phyloP scores from a whole-genome alignment of 2,113 vertebrate species.

The Entelurus aequoreus region DNA sequence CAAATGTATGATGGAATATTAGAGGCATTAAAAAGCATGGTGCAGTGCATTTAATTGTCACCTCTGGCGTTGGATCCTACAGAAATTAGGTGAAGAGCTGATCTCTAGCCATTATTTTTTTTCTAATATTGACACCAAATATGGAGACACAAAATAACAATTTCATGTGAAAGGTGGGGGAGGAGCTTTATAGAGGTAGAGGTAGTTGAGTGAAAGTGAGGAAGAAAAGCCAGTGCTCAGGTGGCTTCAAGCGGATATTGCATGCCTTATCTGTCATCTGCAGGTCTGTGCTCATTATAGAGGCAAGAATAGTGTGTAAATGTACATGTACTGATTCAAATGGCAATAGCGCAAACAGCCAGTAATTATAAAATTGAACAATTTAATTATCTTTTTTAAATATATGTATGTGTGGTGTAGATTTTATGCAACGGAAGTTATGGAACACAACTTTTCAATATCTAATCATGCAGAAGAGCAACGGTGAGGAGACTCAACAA shows the following conservation, averaged over 20 bases:
- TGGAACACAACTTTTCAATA: background rate
- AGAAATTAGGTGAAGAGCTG: constrained; percentile 1
- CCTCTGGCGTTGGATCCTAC: constrained; percentile 3
- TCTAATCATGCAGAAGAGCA: background rate
- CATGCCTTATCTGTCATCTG: constrained; percentile 69
- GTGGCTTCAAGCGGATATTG: constrained; percentile 57
- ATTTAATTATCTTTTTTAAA: background rate
- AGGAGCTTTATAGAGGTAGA: constrained; percentile 14
- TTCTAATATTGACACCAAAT: constrained; percentile 23
- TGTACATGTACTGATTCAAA: constrained; percentile 20
- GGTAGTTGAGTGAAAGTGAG: constrained; percentile 22
- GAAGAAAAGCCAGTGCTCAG: constrained; percentile 44
- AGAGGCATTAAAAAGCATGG: constrained; percentile 13
- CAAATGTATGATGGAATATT: constrained; percentile 9
- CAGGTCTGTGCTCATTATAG: constrained; percentile 69
- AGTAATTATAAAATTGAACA: constrained; percentile 19
- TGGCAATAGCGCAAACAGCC: constrained; percentile 6
- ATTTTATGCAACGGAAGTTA: background rate
- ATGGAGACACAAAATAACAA: constrained; percentile 22
- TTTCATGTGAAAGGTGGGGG: constrained; percentile 31
- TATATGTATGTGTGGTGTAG: background rate
- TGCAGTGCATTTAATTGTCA: constrained; percentile 17
- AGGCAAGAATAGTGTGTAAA: constrained; percentile 42
- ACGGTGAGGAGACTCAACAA: background rate
- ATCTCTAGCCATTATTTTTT: constrained; percentile 4